Evolutionary conservation across 2,113 vertebrate genomes (phyloP).

Genomic region (Sander vitreus): DNA sequence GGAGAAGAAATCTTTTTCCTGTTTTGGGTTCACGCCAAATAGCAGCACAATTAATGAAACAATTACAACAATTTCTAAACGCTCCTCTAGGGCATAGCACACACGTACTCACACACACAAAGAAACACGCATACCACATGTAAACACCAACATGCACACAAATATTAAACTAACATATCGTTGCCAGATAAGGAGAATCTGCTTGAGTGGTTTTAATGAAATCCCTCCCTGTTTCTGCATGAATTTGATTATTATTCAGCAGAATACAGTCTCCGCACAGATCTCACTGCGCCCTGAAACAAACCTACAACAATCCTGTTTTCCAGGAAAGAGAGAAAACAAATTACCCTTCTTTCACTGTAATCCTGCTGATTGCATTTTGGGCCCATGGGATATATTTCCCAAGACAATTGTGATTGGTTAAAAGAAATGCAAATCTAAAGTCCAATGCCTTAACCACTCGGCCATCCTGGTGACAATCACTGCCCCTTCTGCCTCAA

Average conservation of each 20-base stretch:
- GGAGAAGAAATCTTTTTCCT: slow-evolving; percentile 39
- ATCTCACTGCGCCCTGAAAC: slow-evolving; percentile 34
- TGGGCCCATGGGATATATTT: slow-evolving; percentile 39
- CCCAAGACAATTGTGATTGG: no score
- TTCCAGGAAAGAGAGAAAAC: slow-evolving; percentile 28
- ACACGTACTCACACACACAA: slow-evolving; percentile 7
- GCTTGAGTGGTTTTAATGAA: slow-evolving; percentile 70
- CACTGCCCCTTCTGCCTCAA: no score
- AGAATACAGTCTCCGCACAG: slow-evolving; percentile 1
- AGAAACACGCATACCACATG: slow-evolving; percentile 18
- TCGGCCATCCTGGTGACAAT: no score
- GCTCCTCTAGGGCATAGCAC: not conserved
- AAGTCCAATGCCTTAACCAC: no score
- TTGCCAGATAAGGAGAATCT: slow-evolving; percentile 46
- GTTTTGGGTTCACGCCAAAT: slow-evolving; percentile 47
- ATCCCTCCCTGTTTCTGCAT: slow-evolving; percentile 36
- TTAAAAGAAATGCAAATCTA: no score
- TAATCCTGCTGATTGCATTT: slow-evolving; percentile 62
- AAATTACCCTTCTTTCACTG: not conserved
- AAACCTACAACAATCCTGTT: slow-evolving; percentile 2
- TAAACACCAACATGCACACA: slow-evolving; percentile 21
- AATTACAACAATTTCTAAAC: slow-evolving; percentile 68
- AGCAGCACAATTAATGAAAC: slow-evolving; percentile 61
- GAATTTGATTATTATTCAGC: slow-evolving; percentile 29
- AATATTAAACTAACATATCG: slow-evolving; percentile 30